A percentile compares a stretch with the other conserved stretches of the same genome.
Conservation (phyloP, 2,888 invertebrate species). For the Cinara cedri region DNA sequence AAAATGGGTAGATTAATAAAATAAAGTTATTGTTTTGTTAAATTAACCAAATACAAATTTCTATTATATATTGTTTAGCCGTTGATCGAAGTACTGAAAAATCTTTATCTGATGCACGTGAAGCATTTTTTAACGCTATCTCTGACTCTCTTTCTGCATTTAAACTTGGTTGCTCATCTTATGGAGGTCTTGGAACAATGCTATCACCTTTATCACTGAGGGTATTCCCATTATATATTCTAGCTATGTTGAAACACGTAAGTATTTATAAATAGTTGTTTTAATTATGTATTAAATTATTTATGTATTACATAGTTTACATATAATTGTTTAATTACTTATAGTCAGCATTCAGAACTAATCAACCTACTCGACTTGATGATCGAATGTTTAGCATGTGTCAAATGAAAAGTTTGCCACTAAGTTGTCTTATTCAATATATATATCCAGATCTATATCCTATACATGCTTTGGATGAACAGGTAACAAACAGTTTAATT, state of each 20-base stretch:
- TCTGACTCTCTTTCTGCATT: slow-evolving; percentile 85
- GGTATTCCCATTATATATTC: slow-evolving; percentile 85
- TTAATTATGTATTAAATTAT: no score
- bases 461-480: slow-evolving; percentile 74
- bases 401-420: slow-evolving; percentile 86
- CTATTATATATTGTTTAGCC: slow-evolving; percentile 66
- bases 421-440: slow-evolving; percentile 77
- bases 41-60: no score
- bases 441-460: slow-evolving; percentile 94
- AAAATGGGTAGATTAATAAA: slow-evolving; percentile 82
- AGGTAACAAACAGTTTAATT: slow-evolving; percentile 62
- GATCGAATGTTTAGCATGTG: slow-evolving; percentile 93
- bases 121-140: slow-evolving; percentile 94
- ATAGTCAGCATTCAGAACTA: no score
- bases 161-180: slow-evolving; percentile 65
- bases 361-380: slow-evolving; percentile 87
- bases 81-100: slow-evolving; percentile 88
- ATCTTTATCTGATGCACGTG: slow-evolving; percentile 89
- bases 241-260: slow-evolving; percentile 86
- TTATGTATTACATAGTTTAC: no score
- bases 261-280: slow-evolving; percentile 63
- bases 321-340: no score
- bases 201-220: slow-evolving; percentile 78
- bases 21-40: not conserved
- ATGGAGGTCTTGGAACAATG: slow-evolving; percentile 69